Base-by-base conservation (phyloP, 2,888 invertebrate species). In the Chrysolina oricalcia region DNA sequence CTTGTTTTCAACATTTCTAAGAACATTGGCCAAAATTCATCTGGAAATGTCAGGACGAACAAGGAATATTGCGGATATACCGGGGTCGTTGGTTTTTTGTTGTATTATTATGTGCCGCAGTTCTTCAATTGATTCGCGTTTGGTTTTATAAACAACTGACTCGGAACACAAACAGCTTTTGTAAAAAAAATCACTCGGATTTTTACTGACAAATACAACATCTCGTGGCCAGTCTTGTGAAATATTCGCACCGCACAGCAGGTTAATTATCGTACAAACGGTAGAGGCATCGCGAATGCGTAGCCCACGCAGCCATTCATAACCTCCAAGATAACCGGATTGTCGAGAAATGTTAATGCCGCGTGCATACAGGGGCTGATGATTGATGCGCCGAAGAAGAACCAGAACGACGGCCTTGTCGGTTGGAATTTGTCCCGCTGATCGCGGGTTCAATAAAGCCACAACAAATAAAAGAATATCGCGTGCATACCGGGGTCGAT, bases 341-440 rank as follows among this genome's bases (percentile, higher is more conserved):
- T 59, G 59, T 59, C 59, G 59, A 59, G 59, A 59, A 59, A 59
- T 59, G 59, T 35, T 59, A n/a, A 59, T 59, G 59, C 10, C 27
- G 59, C 59, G 59, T 59, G 15, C 59, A 35, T 59, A 27, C 35
- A 59, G 59, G 59, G 59, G 59, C 59, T 59, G 59, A 27, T 59
- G 59, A 59, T 59, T 59, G 59, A 59, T 59, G 35, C 53, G 53
- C 27, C 17, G n/a, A 59, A 23, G 59, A 35, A 27, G 35, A 35
- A 59, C 23, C 27, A n/a, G 35, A n/a, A 59, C 17, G 19, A 53
- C 59, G 59, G 35, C 59, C 59, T 59, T 59, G 59, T 59, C 59
- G 59, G 59, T 35, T 59, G 59, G 59, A 59, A 59, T 59, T 59
- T 59, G 59, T 59, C 59, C 59, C 59, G 59, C 59, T 59, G 59